A percentile compares a stretch with the other conserved stretches of the same genome.
Conservation (phyloP, 2,797 vertebrate genomes). For the Aselliscus stoliczkanus region DNA sequence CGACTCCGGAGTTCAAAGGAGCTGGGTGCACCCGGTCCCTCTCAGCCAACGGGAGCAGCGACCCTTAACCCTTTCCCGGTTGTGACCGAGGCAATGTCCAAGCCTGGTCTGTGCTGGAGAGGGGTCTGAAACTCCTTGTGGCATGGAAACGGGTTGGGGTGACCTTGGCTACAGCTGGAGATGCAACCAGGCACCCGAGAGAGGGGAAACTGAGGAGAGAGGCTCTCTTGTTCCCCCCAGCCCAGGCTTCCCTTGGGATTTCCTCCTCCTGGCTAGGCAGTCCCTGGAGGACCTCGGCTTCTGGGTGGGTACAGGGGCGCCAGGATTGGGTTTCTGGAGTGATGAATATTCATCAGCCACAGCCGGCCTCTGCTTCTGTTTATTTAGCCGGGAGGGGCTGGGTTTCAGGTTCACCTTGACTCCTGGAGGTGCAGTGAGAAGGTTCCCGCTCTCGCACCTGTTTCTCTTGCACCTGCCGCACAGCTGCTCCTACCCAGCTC, state of each 20-base stretch:
- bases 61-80: constrained; percentile 69
- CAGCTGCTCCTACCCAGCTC: constrained; percentile 47
- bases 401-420: constrained; percentile 81
- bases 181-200: neutral
- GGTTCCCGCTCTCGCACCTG: constrained; percentile 73
- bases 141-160: neutral
- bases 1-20: constrained; percentile 62
- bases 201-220: neutral
- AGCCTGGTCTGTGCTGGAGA: neutral
- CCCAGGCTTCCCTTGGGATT: constrained; percentile 29
- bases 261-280: neutral
- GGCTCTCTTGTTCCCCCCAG: neutral
- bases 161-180: neutral
- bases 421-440: constrained; percentile 45
- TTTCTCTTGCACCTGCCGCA: constrained; percentile 42
- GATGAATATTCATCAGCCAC: constrained; percentile 81
- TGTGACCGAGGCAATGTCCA: neutral
- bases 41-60: neutral
- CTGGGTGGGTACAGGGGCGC: constrained; percentile 41
- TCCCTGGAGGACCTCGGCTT: constrained; percentile 58
- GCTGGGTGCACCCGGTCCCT: constrained; percentile 46
- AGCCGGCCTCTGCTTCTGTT: constrained; percentile 77
- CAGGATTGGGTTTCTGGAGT: constrained; percentile 65
- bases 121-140: neutral
- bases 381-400: constrained; percentile 80